These are phyloP conservation scores for Schizaphis graminum DNA, from an alignment of 2,888 invertebrate species.

Conservation along the genomic window DNA sequence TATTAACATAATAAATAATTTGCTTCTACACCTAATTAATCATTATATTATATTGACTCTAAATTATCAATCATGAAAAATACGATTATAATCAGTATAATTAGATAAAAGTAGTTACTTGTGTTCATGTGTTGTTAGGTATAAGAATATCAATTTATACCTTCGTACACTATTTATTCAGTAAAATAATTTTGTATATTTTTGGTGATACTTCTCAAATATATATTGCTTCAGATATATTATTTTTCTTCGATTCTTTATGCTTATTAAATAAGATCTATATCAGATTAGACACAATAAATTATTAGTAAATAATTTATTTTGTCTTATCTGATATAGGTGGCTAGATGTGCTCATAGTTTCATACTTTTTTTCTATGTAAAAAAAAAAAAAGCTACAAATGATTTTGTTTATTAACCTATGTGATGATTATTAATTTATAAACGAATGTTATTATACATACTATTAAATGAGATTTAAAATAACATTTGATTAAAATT, in stretches of 20 bases:
- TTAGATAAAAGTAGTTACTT: neutral
- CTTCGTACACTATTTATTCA: too few relatives aligned
- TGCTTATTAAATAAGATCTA: neutral
- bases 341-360: neutral
- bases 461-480: neutral
- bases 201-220: neutral
- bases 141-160: neutral
- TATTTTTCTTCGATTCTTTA: neutral
- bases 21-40: neutral
- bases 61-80: neutral
- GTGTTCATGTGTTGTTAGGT: neutral
- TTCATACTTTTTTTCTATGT: neutral
- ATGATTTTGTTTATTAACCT: neutral
- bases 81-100: neutral
- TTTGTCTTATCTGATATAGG: neutral
- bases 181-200: neutral
- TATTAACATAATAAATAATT: neutral
- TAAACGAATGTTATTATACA: neutral
- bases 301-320: neutral
- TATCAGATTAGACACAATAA: neutral
- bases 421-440: neutral
- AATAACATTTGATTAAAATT: neutral
- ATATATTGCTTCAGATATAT: neutral
- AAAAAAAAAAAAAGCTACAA: too few relatives aligned
- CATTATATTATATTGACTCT: neutral